Evolutionary conservation across 2,888 invertebrate genomes (phyloP).

Genomic region (Serripes groenlandicus): DNA sequence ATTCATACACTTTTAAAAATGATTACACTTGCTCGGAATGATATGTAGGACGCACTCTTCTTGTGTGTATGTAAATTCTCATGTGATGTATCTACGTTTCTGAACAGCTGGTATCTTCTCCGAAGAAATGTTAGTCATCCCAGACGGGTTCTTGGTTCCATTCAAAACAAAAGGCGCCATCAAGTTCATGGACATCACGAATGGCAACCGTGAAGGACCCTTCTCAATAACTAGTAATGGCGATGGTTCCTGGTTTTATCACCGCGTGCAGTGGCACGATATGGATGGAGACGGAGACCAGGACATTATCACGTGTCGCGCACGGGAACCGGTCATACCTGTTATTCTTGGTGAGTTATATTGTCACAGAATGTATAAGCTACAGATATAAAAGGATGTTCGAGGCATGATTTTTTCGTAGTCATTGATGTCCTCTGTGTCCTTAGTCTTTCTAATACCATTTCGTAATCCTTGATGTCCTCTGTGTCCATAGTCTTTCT

Average conservation of each 20-base stretch:
- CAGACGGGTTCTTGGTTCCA: constrained; percentile 75
- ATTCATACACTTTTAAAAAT: no score
- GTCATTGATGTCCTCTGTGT: no score
- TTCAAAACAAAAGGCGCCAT: constrained; percentile 67
- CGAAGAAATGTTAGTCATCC: constrained; percentile 57
- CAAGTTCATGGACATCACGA: constrained; percentile 58
- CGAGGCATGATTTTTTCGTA: no score
- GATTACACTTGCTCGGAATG: no score
- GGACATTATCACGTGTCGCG: constrained; percentile 73
- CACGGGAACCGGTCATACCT: constrained; percentile 61
- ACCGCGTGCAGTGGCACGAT: constrained; percentile 72
- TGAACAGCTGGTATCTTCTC: constrained; percentile 47
- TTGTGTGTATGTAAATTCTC: no score
- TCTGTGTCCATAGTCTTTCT: no score
- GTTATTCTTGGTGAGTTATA: constrained; percentile 36
- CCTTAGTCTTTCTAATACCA: no score
- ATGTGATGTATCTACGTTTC: no score
- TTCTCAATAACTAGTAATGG: constrained; percentile 41
- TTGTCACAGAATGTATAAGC: no score
- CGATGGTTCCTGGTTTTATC: constrained; percentile 71
- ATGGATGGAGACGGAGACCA: constrained; percentile 74
- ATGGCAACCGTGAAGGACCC: constrained; percentile 31
- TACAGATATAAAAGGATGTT: no score
- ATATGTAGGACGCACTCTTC: no score
- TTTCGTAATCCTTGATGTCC: no score